Percentiles rank a stretch among this genome's conserved stretches.
These are phyloP conservation scores for Lasioglossum oenotherae DNA, from an alignment of 2,888 invertebrate species.

Conservation along the genomic window DNA sequence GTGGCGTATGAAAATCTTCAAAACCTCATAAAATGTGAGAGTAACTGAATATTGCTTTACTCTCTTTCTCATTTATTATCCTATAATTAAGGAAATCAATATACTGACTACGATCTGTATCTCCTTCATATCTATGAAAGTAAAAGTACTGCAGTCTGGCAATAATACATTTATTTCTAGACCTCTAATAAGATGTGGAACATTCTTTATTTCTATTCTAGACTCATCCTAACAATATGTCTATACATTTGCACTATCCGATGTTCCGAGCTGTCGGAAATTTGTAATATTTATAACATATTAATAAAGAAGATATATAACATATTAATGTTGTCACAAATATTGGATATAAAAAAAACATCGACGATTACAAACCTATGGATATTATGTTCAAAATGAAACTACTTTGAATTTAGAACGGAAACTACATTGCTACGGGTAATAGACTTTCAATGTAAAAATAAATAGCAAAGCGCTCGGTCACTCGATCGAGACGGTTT, in stretches of 20 bases:
- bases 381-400: not conserved
- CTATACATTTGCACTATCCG: not conserved
- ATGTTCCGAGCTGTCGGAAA: not conserved
- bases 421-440: not conserved
- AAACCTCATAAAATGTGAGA: not conserved
- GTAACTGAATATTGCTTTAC: not conserved
- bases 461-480: not conserved
- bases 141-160: not conserved
- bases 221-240: not conserved
- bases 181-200: not conserved
- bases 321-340: not conserved
- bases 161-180: not conserved
- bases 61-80: not conserved
- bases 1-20: not conserved
- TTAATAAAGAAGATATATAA: not conserved
- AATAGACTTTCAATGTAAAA: not conserved
- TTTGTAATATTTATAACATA: not conserved
- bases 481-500: slow-evolving; percentile 9
- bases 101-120: not conserved
- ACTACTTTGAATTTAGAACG: not conserved
- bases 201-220: not conserved
- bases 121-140: not conserved
- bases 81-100: not conserved
- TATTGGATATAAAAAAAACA: not conserved
- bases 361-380: not conserved